Base-by-base conservation (phyloP, 2,113 vertebrate species). In the Pipra filicauda region DNA sequence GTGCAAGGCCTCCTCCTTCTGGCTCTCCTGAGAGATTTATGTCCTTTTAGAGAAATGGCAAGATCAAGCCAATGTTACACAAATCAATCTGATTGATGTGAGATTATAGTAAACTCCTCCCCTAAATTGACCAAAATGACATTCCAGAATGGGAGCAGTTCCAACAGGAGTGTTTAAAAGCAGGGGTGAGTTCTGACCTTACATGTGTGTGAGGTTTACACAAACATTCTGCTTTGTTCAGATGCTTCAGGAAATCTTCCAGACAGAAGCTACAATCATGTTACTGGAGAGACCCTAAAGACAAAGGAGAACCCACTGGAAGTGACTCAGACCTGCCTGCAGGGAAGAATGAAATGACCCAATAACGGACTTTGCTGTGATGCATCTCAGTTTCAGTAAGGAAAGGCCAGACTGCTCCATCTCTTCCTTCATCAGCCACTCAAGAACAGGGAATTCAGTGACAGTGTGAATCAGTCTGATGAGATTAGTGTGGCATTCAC, bases 241-340 rank as follows among this genome's bases (percentile, higher is more conserved):
- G 98, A 96, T 96, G 3, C 89, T 97, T 76, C 98, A 98, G 79
- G 97, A 98, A 94, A 97, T 97, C 93, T 97, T 98, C 69, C 98
- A 98, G 97, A 97, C 97, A 5, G 97, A 98, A 95, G 96, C 97
- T 48, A 97, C 96, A 31, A 96, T 98, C 46, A 48, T 78, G 94
- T 90, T 97, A 61, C 84, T 98, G 81, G 97, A 98, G 75, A 96
- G 91, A 58, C 95, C 98, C 72, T 98, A 52, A 61, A 88, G 92
- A 95, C 97, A 57, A 98, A 98, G 93, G 97, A 98, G 46, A 92
- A 90, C 44, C 96, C 98, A 0, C 91, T 98, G 92, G 98, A 97
- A 89, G 94, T 98, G 85, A 97, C 97, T 1, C 97, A 98, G 82
- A 97, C 97, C 2, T 75, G 95, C 24, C 93, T 98, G 70, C 89